Base-by-base conservation (phyloP, 2,797 vertebrate genomes). In the Adrianichthys oophorus region DNA sequence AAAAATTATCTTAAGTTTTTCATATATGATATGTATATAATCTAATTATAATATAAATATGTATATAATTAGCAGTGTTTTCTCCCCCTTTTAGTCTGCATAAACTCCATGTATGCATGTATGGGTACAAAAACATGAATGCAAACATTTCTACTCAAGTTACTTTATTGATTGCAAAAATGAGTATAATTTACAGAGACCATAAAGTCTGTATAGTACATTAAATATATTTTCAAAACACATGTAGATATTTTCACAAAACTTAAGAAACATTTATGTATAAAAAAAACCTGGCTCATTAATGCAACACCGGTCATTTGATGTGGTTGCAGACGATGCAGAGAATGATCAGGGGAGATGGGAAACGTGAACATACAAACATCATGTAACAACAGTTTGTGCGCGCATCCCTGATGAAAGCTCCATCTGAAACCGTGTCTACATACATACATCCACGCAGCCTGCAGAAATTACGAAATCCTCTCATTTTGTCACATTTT, bases 251-350 rank as follows among this genome's bases (percentile, higher is more conserved):
- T 75, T 68, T 83, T 85, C 72, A 83, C 75, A 85, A 84, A 72
- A 85, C 71, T 56, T 48, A 60, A 74, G 75, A 70, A 81, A 72
- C 85, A 78, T 72, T 45, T 18, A 7, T 44, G 7, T 44, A n/a
- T 16, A n/a, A 44, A 44, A 76, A 42, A 82, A 78, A 87, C 79
- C 85, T 91, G 91, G 91, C 92, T 93, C 91, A 92, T 88, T 62
- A 15, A 89, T 76, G 89, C 88, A 89, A 89, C 56, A 76, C 69
- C 70, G 75, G 74, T 77, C 56, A 75, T 76, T 67, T 72, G 64
- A 64, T 77, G 75, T 80, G 78, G 68, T 70, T 66, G 82, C 41
- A 40, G 23, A 43, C 56, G 23, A 77, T 68, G 51, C 71, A 68
- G 49, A 18, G 32, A 65, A 66, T 54, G 60, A 73, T 59, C 59